Conservation (phyloP, 1,140 invertebrate species). For the Drosophila pandora region DNA sequence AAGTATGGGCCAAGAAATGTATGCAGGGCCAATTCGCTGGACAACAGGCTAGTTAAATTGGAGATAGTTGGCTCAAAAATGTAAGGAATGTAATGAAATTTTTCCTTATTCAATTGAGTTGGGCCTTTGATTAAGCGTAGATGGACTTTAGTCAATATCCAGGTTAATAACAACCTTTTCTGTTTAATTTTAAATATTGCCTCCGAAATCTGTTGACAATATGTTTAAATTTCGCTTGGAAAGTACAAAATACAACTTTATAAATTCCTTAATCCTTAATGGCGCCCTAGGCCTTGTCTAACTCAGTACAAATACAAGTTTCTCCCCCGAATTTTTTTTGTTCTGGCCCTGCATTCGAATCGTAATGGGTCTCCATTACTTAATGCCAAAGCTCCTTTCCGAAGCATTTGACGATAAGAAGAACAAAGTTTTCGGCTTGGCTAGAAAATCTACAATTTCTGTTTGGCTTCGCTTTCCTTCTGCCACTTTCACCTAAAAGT, state of each 20-base stretch:
- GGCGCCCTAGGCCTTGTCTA: slow-evolving; percentile 34
- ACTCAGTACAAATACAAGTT: slow-evolving; percentile 19
- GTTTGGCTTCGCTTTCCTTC: slow-evolving; percentile 33
- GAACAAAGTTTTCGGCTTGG: slow-evolving; percentile 51
- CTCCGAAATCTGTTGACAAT: not conserved
- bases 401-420: slow-evolving; percentile 49
- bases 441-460: slow-evolving; percentile 64
- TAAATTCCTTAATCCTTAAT: slow-evolving; percentile 40
- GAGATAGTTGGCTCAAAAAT: slow-evolving; percentile 24
- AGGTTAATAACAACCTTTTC: too few relatives aligned
- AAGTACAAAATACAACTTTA: not conserved
- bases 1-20: slow-evolving; percentile 49
- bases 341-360: slow-evolving; percentile 14
- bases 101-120: too few relatives aligned
- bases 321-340: slow-evolving; percentile 2
- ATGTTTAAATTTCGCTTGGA: not conserved
- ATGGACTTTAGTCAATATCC: too few relatives aligned
- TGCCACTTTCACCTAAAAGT: slow-evolving; percentile 75
- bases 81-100: slow-evolving; percentile 1
- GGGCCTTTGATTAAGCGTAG: too few relatives aligned
- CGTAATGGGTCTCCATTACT: slow-evolving; percentile 63
- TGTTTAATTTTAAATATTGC: too few relatives aligned
- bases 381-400: slow-evolving; percentile 66
- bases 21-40: slow-evolving; percentile 42
- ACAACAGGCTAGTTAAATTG: not conserved